Base-by-base conservation (phyloP, 2,888 invertebrate species). In the Latrodectus hesperus region DNA sequence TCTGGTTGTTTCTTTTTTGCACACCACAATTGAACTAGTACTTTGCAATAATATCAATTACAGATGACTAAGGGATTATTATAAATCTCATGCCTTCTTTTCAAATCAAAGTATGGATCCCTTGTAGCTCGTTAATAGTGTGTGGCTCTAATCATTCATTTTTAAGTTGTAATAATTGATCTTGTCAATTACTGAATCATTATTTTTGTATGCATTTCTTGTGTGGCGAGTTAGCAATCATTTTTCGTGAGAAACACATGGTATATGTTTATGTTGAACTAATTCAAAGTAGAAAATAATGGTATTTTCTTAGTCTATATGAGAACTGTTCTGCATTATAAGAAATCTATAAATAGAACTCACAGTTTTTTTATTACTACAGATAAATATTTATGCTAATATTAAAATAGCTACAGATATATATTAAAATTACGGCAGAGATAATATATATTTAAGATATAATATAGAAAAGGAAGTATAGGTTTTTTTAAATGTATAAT, bases 1-100 rank as follows among this genome's bases (percentile, higher is more conserved):
- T 82, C 82, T 82, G 82, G 82, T 75, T 68, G 67, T 51, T n/a
- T 53, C 70, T 64, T 26, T 68, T 68, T 17, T 67, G 17, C 12
- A 22, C 67, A 68, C 17, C 22, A 17, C 22, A n/a, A 12, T 68
- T 17, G 17, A 68, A 68, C 10, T 22, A 68, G 26, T 68, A 12
- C 67, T 17, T 60, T 68, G 17, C 67, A 2, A 12, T 22, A 11
- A 17, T 68, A 68, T 68, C 12, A 9, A 6, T 60, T 60, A 16
- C 12, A 60, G 12, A 60, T 38, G 38, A 38, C 38, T 38, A 38
- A 60, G 60, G 60, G n/a, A n/a, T 60, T n/a, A 60, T 60, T 60
- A 60, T 60, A 8, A n/a, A 60, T 60, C 38, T 4, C 38, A 1
- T 38, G 38, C 38, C 38, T 38, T 38, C 60, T n/a, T 60, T 16